Evolutionary conservation across 2,113 vertebrate genomes (phyloP), one percentile per base, ranked within the genome.

Genomic region (Microtus richardsoni): DNA sequence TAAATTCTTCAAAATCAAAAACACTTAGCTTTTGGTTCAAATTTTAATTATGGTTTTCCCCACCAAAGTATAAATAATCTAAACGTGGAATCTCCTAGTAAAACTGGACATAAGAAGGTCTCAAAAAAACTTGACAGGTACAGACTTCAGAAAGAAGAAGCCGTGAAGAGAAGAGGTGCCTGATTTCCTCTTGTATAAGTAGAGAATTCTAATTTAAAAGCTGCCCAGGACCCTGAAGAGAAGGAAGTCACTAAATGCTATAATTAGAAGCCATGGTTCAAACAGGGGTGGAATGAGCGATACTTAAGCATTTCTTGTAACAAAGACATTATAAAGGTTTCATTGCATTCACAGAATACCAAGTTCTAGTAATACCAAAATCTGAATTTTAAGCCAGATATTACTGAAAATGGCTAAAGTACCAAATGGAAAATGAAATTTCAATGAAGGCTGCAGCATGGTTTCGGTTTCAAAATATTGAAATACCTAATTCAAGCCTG

Each of bases 371-470:
- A 54, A 92, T 36, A 83, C 3, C 19, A 75, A 88, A n/a, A 89
- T 49, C 22, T 95, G 52, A 96, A 89, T 83, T 96, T 74, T 82
- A 60, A 91, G 52, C 33, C 84, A 95, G 68, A 85, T 78, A 89
- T 44, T 83, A 68, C 44, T 60, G 24, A 71, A 75, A 58, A 6
- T 49, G 85, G 52, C 12, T 79, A 91, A 93, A 26, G 39, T 83
- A 60, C 54, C 54, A 60, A 60, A 12, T 74, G 17, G 41, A 96
- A 92, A 66, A 17, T 16, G 41, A 71, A 91, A 80, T 26, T 26
- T 8, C 47, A 74, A 36, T 13, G 8, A 52, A 26, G 22, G 39
- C 22, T 16, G 58, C 1, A 5, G 33, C 44, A 83, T 22, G 26
- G 21, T 82, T 95, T 96, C 19, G 22, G 26, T 82, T 94, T 96